These are phyloP conservation scores for Notamacropus eugenii DNA, from an alignment of 2,797 vertebrate species.

Conservation along the genomic window DNA sequence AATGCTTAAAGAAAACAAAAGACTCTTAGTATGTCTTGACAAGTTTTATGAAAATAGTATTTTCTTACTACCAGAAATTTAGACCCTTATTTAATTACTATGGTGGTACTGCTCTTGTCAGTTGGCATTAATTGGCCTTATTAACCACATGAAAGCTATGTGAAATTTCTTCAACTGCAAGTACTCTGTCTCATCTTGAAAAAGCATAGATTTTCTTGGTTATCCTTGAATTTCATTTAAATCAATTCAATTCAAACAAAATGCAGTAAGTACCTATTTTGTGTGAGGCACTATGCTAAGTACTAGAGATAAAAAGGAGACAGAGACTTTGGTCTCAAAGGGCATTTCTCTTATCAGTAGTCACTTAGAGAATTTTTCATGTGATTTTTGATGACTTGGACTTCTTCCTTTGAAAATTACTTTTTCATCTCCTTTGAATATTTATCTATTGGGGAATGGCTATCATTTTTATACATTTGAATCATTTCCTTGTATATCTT, in stretches of 20 bases:
- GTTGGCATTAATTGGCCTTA: conserved; percentile 5
- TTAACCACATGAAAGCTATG: not conserved
- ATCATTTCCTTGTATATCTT: not conserved
- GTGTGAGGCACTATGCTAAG: not conserved
- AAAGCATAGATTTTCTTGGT: not conserved
- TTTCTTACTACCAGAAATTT: conserved; percentile 19
- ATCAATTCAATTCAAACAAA: not conserved
- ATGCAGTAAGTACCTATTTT: not conserved
- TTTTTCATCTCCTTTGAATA: not conserved
- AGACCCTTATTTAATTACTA: not conserved
- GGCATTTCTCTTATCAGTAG: not conserved
- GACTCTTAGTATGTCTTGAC: conserved; percentile 22
- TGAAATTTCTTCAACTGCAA: not conserved
- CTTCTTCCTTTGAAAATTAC: not conserved
- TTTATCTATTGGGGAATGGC: not conserved
- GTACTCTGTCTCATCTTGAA: not conserved
- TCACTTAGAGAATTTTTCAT: not conserved
- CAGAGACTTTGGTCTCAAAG: not conserved
- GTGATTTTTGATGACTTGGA: not conserved
- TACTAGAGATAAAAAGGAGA: not conserved
- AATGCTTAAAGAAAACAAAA: conserved; percentile 15
- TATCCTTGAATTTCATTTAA: not conserved
- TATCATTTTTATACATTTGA: not conserved
- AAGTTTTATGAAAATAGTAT: conserved; percentile 15
- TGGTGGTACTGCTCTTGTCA: not conserved